Evolutionary conservation across 2,888 invertebrate species (phyloP), one percentile per base, ranked within the genome.

Genomic region (Cryptocephalus primarius): DNA sequence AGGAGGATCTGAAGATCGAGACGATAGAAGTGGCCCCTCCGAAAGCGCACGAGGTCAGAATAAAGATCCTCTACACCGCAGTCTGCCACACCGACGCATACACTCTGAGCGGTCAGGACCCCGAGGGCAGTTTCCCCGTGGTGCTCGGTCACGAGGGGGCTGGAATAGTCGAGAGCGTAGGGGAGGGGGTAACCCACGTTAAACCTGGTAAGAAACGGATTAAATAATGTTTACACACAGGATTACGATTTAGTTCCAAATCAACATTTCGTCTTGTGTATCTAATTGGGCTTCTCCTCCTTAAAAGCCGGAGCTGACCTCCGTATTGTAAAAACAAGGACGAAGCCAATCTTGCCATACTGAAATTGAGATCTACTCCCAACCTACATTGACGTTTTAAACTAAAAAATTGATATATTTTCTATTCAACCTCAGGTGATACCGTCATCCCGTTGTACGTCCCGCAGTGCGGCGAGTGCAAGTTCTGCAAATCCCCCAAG

Each of bases 381-480:
- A 22, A 22, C 22, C 6, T 22, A 22, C 22, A 22, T 22, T 22
- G 22, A 22, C n/a, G n/a, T n/a, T n/a, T n/a, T 22, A 22, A 4
- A 22, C 22, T 22, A 22, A 22, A n/a, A n/a, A n/a, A n/a, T n/a
- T 22, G 22, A 22, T 6, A 22, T 6, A 6, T 22, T 22, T 22
- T 22, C 22, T 22, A 22, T 22, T 22, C 22, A 6, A 22, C 6
- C 22, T 41, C 52, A 83, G 85, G 87, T 45, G 97, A 99, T 69
- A 92, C 94, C 72, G 99, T 99, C n/a, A 81, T 99, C 52, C 96
- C 97, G 0, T 71, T 95, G 31, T 99, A 97, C 65, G 84, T 94
- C 49, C 97, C 99, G 0, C 96, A 99, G 72, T 99, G 99, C 70
- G 79, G 85, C 32, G 85, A 91, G 13, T 99, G 99, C 73, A 93